Evolutionary conservation across 92 coral and sea anemone species (phyloP), one percentile per base, ranked within the genome.

Genomic region (Siderastrea siderea): DNA sequence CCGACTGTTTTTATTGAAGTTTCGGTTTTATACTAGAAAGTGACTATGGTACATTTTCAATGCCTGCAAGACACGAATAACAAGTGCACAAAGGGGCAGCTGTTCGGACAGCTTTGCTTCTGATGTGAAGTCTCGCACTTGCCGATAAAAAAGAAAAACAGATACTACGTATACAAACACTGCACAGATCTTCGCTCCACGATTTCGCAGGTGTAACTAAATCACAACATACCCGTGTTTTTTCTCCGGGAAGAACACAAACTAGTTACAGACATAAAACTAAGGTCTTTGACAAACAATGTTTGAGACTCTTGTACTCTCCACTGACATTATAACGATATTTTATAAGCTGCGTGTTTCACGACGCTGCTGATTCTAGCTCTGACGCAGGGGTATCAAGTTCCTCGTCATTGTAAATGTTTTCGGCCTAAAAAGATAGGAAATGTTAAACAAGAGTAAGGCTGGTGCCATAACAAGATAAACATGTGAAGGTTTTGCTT

Each of bases 381-480:
- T 96, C 99, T 9, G 96, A 90, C 5, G 98, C 98, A n/a, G 99
- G 99, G 0, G 99, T 96, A 52, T 96, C 99, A 47, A 95, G 91
- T 86, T 96, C 99, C 85, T 96, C 99, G 47, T 96, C 99, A 19
- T 96, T 96, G 91, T 96, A 96, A 71, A 96, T 95, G 91, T 96
- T 96, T 78, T 96, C 99, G 38, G 99, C 99, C 99, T 96, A n/a
- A 26, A 26, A 26, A 26, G 38, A 26, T 47, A 2, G 10, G 48
- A 70, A 85, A n/a, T 16, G 15, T 38, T 9, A 55, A 67, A 63
- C 65, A 26, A 47, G 16, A 65, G 60, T 38, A 4, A 78, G 71
- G 46, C 12, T 17, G 2, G 66, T 16, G 66, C 17, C 16, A 13
- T 61, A 19, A 16, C 38, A 61, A 14, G 16, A 13, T 13, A n/a